Base-by-base conservation (phyloP, 2,888 invertebrate genomes). In the Eupithecia centaureata region DNA sequence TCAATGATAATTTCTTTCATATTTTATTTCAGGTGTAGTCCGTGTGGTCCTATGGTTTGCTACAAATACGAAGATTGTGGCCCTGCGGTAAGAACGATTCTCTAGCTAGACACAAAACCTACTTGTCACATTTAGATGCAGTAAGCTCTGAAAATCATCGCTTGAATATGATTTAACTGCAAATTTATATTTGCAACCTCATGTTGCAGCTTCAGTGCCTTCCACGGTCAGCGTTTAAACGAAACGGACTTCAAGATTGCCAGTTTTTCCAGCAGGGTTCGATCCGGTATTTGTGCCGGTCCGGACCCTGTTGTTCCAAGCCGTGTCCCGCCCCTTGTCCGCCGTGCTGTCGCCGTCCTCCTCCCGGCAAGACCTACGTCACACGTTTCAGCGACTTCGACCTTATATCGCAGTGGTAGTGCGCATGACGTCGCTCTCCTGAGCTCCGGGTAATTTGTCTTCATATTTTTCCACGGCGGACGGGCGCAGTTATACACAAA, bases 1-100 rank as follows among this genome's bases (percentile, higher is more conserved):
- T n/a, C 2, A 18, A 51, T 12, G 22, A 25, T n/a, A 52, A 22
- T 27, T 1, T n/a, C 18, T 30, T 18, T 10, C 10, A 12, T 30
- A 47, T 61, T 57, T 61, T 15, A 60, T 86, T 83, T 63, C 79
- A 92, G 92, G 93, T 92, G 92, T 85, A 86, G 90, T 58, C 91
- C 93, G 59, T 92, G 92, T 82, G 91, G 92, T 71, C 92, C 90
- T 66, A 90, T 91, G 88, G 90, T 93, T 70, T 93, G 93, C 77
- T 93, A 93, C 76, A 93, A 91, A 86, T 94, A 94, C 76, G 92
- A 93, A 86, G 93, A 94, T 76, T 92, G 90, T 73, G 93, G 93
- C 73, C 92, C 91, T 70, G 82, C 92, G 80, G 93, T 94, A 80
- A 87, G 91, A 78, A 63, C 25, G 5, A 27, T 12, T 32, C 12